Evolutionary conservation across 2,113 vertebrate species (phyloP), one percentile per base, ranked within the genome.

Genomic region (Sylvia atricapilla): DNA sequence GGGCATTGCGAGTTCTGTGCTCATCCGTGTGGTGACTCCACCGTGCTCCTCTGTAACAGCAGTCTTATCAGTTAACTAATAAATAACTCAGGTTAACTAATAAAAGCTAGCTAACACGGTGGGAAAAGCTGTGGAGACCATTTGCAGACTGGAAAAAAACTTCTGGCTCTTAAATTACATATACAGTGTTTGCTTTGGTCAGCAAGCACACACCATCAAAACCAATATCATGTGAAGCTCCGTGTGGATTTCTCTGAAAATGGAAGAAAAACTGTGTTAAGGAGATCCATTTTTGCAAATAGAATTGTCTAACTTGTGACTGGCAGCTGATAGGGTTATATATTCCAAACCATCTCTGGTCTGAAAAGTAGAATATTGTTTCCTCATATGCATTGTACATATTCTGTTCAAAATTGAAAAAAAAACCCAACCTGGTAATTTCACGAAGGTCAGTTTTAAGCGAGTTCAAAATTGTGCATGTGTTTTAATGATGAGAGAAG

Each of bases 1-100:
- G 97, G 97, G 97, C 98, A 96, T 97, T 96, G 95, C 76, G 91
- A 91, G 89, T 96, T 97, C 84, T 98, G 72, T 87, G 70, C 83
- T 96, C 75, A 39, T 74, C 56, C 7, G 8, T 82, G 62, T 87
- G 58, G 14, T 78, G 35, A 77, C 31, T 74, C 28, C 14, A 10
- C 55, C 15, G 30, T 23, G 30, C 33, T 86, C 28, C 56, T 3
- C 59, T 90, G 35, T 13, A 86, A 47, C 27, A 50, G 67, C 77
- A 87, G 55, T 53, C 39, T 80, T 81, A n/a, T 87, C 86, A 37
- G 39, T n/a, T 50, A 68, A 59, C 35, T 59, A 44, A 76, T 59
- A 37, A 77, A 59, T 76, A 68, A 68, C 25, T 50, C 44, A 37
- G 62, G 80, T 69, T 82, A 63, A 59, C 68, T 72, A 92, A 68